Conservation (phyloP, 2,113 vertebrate genomes). For the Anolis sagrei region DNA sequence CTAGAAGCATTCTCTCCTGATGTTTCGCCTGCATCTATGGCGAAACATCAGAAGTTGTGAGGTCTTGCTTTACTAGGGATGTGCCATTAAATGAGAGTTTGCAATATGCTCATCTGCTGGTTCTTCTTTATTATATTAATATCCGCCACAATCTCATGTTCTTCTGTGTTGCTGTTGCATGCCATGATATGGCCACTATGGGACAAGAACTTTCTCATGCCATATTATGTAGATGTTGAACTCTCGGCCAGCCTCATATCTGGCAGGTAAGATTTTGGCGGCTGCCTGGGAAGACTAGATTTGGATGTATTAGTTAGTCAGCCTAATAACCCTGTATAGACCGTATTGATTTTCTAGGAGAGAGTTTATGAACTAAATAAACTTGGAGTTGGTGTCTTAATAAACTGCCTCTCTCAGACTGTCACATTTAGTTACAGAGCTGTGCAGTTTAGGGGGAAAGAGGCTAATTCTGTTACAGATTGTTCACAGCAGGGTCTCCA, state of each 20-base stretch:
- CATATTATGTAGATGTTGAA: slow-evolving; percentile 51
- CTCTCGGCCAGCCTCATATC: slow-evolving; percentile 35
- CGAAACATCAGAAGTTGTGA: too few relatives aligned
- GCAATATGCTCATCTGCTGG: slow-evolving; percentile 20
- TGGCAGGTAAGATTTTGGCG: slow-evolving; percentile 71
- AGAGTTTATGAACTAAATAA: slow-evolving; percentile 93
- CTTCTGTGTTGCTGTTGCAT: slow-evolving; percentile 31
- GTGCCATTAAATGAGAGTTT: slow-evolving; percentile 36
- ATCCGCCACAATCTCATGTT: background rate
- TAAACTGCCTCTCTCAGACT: slow-evolving; percentile 87
- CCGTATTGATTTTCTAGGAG: slow-evolving; percentile 88
- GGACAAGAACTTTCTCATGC: slow-evolving; percentile 48
- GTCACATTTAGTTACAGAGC: slow-evolving; percentile 88
- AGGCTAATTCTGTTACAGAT: slow-evolving; percentile 89
- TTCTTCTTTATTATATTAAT: background rate
- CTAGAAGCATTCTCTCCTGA: too few relatives aligned
- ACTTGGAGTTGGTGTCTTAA: slow-evolving; percentile 90
- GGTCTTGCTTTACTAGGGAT: slow-evolving; percentile 18
- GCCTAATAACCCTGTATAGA: slow-evolving; percentile 88
- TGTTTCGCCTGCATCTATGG: too few relatives aligned
- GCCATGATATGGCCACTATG: slow-evolving; percentile 39
- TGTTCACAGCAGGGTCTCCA: slow-evolving; percentile 89
- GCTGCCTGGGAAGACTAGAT: slow-evolving; percentile 78
- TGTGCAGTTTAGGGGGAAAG: slow-evolving; percentile 82
- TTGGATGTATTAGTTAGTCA: slow-evolving; percentile 89